Base-by-base conservation (phyloP, 1,140 invertebrate species). In the Drosophila funebris region DNA sequence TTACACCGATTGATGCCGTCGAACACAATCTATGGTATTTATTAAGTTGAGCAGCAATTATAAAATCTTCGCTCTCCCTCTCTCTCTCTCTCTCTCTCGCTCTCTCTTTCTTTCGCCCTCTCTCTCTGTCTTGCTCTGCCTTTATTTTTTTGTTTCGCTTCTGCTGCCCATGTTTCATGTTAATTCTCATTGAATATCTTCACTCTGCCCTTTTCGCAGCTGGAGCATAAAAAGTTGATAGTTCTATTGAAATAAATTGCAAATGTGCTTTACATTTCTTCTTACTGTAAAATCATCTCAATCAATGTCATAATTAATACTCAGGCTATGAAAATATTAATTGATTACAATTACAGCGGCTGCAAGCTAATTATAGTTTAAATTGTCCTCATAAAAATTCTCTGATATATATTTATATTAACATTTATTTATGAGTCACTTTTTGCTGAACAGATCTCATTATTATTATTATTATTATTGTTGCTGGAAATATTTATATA, bases 271-370 rank as follows among this genome's bases (percentile, higher is more conserved):
- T 69, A 36, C 48, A n/a, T 24, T 56, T 57, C 2, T 37, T 24
- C 27, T 50, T 8, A 20, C 27, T 16, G 13, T 50, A 14, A 43
- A 64, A 66, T 33, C 41, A 52, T 66, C 33, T 66, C 52, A 43
- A 71, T 66, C 36, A 70, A 57, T 66, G 68, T 46, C 68, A 66
- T 41, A 56, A 29, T 64, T 56, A 71, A 71, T 71, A 9, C 24
- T 31, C 27, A 22, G 1, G 5, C 13, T 31, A 13, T 46, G 22
- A 46, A 54, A 63, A 52, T 22, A 36, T 22, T 46, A 66, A 71
- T 66, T 71, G 33, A 41, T 43, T 57, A 18, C 61, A 50, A 57
- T 43, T 66, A 56, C 64, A 64, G 22, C 36, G n/a, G 13, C 20
- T 50, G 16, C 54, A 53, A 70, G 60, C 53, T 68, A 68, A 73